A percentile compares a stretch with the other conserved stretches of the same genome.
phyloP scores from a whole-genome alignment of 1,140 invertebrate species.

The Pygmarrhopalites habei region DNA sequence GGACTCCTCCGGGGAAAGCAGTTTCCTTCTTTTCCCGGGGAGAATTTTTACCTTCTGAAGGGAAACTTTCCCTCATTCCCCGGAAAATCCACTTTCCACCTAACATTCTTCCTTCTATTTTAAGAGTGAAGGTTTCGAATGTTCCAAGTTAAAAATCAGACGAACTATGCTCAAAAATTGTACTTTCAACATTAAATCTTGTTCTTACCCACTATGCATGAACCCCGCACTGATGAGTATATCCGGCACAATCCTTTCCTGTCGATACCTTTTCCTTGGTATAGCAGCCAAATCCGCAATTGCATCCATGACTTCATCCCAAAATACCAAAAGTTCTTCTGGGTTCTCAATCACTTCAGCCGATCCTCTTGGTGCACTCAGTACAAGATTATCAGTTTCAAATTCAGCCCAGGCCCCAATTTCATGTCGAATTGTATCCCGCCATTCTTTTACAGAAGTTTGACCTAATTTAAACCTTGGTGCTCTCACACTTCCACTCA shows the following conservation, averaged over 20 bases:
- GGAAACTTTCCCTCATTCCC: too few relatives aligned
- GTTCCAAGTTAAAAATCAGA: too few relatives aligned
- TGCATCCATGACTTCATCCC: conserved; percentile 24
- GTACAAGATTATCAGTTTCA: conserved; percentile 3
- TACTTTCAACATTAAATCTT: too few relatives aligned
- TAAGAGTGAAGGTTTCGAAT: too few relatives aligned
- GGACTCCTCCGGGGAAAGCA: too few relatives aligned
- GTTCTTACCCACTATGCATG: conserved; percentile 26
- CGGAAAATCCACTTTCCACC: too few relatives aligned
- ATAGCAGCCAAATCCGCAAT: conserved; percentile 26
- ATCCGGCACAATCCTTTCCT: conserved; percentile 20
- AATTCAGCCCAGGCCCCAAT: conserved; percentile 12
- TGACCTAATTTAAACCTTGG: conserved; percentile 3
- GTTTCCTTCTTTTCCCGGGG: too few relatives aligned
- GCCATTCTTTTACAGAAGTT: conserved; percentile 6
- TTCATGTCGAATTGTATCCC: background rate
- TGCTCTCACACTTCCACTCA: background rate
- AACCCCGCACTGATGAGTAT: conserved; percentile 21
- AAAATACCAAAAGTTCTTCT: conserved; percentile 14
- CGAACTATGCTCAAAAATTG: too few relatives aligned
- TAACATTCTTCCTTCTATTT: too few relatives aligned
- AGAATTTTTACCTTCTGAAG: too few relatives aligned
- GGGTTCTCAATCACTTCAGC: conserved; percentile 7
- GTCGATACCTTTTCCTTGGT: background rate
- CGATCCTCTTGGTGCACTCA: background rate